These are phyloP conservation scores for Penaeus japonicus DNA, from an alignment of 1,140 invertebrate species.

Conservation along the genomic window DNA sequence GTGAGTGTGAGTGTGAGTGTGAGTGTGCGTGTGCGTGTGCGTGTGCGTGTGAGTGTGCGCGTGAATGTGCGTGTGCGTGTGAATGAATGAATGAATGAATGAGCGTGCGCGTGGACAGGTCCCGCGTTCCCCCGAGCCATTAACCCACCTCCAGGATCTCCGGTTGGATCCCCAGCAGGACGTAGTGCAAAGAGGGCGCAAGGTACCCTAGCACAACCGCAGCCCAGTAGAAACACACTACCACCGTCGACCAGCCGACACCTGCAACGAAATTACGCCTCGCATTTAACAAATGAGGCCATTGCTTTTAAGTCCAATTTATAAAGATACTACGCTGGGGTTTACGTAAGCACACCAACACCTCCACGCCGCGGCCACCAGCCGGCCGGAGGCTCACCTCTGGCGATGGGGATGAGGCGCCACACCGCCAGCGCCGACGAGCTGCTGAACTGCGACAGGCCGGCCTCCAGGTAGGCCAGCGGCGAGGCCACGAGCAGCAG, in stretches of 20 bases:
- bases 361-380: background rate
- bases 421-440: constrained; percentile 53
- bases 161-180: constrained; percentile 32
- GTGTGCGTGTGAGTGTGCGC: too few species aligned
- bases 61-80: too few species aligned
- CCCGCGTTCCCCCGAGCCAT: too few species aligned
- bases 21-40: too few species aligned
- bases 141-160: constrained; percentile 2
- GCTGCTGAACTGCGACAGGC: constrained; percentile 56
- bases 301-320: background rate
- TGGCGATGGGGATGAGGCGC: constrained; percentile 53
- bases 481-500: constrained; percentile 44
- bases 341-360: too few species aligned
- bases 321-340: too few species aligned
- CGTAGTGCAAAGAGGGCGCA: constrained; percentile 49
- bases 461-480: constrained; percentile 45
- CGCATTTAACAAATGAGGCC: background rate
- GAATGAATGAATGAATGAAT: too few species aligned
- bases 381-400: constrained; percentile 29
- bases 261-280: background rate
- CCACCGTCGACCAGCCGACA: constrained; percentile 48
- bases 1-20: too few species aligned
- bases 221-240: constrained; percentile 52
- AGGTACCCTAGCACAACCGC: constrained; percentile 41
- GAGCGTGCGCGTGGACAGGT: too few species aligned